These are phyloP conservation scores for Ceratosolen solmsi DNA, from an alignment of 1,140 invertebrate genomes.

Conservation along the genomic window DNA sequence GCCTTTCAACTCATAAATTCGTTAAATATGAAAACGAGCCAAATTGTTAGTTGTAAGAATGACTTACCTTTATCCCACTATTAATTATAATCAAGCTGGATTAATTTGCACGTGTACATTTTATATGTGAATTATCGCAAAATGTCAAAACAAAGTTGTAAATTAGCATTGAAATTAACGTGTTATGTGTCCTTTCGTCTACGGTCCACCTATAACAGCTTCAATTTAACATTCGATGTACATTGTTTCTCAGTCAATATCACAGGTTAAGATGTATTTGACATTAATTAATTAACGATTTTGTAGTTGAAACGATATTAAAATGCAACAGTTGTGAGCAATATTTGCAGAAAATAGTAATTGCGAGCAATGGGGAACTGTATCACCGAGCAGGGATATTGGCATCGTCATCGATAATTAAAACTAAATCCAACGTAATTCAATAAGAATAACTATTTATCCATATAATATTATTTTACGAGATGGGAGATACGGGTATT, in stretches of 20 bases:
- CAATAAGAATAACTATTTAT: background rate
- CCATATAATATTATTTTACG: background rate
- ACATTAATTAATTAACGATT: background rate
- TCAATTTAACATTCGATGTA: background rate
- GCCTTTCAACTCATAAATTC: background rate
- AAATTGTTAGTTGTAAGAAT: background rate
- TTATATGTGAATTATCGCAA: background rate
- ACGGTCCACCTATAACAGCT: background rate
- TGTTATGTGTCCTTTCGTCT: background rate
- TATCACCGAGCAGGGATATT: too few species aligned
- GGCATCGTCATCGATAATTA: too few species aligned
- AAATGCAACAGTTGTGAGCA: background rate
- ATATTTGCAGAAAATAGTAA: too few species aligned
- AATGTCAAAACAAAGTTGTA: background rate
- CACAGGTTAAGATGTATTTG: background rate
- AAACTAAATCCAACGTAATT: background rate
- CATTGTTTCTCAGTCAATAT: background rate
- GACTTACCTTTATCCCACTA: too few species aligned
- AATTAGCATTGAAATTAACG: constrained; percentile 6
- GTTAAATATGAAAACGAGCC: background rate
- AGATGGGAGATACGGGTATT: background rate
- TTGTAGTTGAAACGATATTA: background rate
- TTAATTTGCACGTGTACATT: background rate
- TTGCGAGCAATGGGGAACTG: too few species aligned
- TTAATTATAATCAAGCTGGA: background rate